phyloP scores from a whole-genome alignment of 2,888 invertebrate species.

The Lottia gigantea region DNA sequence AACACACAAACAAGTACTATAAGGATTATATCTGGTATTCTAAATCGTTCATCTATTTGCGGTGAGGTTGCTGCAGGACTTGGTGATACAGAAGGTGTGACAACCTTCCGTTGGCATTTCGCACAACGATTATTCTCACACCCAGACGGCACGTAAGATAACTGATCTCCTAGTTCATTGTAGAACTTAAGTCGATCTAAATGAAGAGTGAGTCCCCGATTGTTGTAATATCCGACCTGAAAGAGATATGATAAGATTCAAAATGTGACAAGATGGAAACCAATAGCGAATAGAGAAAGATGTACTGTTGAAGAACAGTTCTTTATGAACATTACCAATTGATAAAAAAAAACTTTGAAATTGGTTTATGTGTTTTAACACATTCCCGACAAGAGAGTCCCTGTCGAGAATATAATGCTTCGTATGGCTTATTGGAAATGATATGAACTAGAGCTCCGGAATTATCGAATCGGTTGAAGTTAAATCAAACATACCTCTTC shows the following conservation, averaged over 20 bases:
- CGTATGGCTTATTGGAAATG: too few relatives aligned
- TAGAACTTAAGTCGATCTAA: conserved; percentile 23
- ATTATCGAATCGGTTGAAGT: too few relatives aligned
- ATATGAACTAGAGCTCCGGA: too few relatives aligned
- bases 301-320: too few relatives aligned
- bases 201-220: conserved; percentile 16
- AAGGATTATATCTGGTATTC: conserved; percentile 34
- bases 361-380: too few relatives aligned
- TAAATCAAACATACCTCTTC: conserved; percentile 33
- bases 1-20: conserved; percentile 37
- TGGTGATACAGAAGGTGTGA: conserved; percentile 7
- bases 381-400: too few relatives aligned
- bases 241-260: neutral
- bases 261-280: too few relatives aligned
- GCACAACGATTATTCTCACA: neutral
- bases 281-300: too few relatives aligned
- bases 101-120: neutral
- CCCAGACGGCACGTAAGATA: neutral
- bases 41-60: conserved; percentile 26
- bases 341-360: too few relatives aligned
- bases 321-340: too few relatives aligned
- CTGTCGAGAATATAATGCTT: too few relatives aligned
- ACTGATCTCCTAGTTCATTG: conserved; percentile 16
- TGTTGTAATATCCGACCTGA: conserved; percentile 28
- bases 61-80: neutral